Evolutionary conservation across 2,888 invertebrate species (phyloP).

Genomic region (Ophioninae sp.): DNA sequence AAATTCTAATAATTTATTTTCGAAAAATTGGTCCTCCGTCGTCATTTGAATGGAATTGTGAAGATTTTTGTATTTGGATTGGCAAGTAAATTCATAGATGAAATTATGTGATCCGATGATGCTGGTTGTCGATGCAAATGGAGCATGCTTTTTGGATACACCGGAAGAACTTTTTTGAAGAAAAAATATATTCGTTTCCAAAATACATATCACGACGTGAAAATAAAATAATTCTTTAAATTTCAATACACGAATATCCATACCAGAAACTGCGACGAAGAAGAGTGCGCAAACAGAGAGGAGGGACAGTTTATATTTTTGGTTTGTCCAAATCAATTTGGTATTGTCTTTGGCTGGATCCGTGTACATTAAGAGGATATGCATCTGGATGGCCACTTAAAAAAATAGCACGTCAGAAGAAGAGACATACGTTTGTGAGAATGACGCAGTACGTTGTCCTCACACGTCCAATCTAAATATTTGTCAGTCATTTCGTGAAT

Average conservation of each 20-base stretch:
- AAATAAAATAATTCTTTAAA: no score
- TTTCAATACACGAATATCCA: neutral
- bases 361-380: neutral
- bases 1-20: neutral
- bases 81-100: no score
- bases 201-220: no score
- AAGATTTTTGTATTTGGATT: no score
- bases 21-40: neutral
- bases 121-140: no score
- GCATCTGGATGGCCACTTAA: neutral
- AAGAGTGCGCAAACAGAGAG: neutral
- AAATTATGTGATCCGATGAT: no score
- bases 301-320: neutral
- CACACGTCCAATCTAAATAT: neutral
- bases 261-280: neutral
- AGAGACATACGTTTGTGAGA: neutral
- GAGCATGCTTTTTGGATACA: no score
- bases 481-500: neutral
- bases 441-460: neutral
- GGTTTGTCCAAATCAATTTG: neutral
- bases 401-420: neutral
- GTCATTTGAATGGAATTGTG: no score
- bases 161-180: no score
- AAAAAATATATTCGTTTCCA: no score
- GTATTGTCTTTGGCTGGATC: neutral